Percentiles rank a stretch among this genome's conserved stretches.
These are phyloP conservation scores for Nasonia vitripennis DNA, from an alignment of 1,140 invertebrate species.

Conservation along the genomic window DNA sequence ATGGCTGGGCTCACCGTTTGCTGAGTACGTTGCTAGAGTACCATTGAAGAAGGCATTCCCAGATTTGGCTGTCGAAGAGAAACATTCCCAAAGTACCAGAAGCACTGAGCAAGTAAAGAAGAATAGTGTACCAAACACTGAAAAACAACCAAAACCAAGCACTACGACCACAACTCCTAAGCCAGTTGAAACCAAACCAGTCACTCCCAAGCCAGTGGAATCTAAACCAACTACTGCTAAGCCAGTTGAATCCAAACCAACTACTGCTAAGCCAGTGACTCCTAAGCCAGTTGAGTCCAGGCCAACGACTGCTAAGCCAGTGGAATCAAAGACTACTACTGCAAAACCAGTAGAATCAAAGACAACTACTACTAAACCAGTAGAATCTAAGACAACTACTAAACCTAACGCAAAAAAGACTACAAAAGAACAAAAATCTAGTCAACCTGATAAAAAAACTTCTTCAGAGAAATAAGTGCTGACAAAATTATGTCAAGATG, in stretches of 20 bases:
- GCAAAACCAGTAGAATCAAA: constrained; percentile 52
- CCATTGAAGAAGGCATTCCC: constrained; percentile 76
- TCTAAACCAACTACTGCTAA: constrained; percentile 14
- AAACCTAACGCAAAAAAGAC: constrained; percentile 55
- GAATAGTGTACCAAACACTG: constrained; percentile 17
- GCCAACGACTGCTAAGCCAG: constrained; percentile 27
- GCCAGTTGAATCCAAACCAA: background rate
- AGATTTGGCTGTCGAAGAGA: constrained; percentile 57
- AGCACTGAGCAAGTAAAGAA: background rate
- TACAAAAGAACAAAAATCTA: constrained; percentile 42
- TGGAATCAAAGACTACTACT: constrained; percentile 54
- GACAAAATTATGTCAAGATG: constrained; percentile 5
- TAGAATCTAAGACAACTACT: constrained; percentile 53
- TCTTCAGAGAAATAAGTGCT: constrained; percentile 14
- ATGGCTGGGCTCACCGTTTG: constrained; percentile 83
- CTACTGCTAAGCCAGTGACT: constrained; percentile 5
- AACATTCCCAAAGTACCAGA: background rate
- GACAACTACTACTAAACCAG: constrained; percentile 41
- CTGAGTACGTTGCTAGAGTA: constrained; percentile 80
- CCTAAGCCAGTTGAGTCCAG: constrained; percentile 37
- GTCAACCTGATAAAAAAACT: constrained; percentile 19
- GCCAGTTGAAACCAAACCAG: background rate
- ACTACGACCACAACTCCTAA: constrained; percentile 30
- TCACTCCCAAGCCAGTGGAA: background rate
- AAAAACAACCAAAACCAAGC: constrained; percentile 39